Evolutionary conservation across 2,113 vertebrate species (phyloP).

Genomic region (Neolamprologus devosi): DNA sequence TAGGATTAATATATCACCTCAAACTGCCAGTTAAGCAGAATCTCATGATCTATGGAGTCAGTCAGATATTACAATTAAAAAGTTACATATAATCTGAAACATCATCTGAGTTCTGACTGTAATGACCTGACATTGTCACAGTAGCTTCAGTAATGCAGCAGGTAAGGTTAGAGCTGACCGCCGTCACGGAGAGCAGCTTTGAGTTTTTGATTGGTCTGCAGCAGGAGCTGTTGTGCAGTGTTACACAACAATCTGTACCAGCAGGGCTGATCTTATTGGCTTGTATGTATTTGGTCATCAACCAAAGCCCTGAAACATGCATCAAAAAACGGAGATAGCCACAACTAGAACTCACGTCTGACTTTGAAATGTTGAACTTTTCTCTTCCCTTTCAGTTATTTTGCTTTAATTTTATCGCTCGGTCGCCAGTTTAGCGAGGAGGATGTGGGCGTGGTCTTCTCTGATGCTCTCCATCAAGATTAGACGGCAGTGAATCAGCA

Average conservation of each 20-base stretch:
- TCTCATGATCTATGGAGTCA: background rate
- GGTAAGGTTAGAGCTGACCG: background rate
- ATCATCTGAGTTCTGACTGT: background rate
- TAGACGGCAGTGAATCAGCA: background rate
- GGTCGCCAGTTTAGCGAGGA: background rate
- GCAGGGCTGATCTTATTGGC: background rate
- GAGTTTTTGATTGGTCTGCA: too few relatives aligned
- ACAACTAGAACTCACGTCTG: background rate
- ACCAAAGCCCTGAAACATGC: background rate
- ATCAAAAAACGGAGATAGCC: background rate
- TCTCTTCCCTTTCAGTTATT: background rate
- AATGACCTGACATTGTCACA: background rate
- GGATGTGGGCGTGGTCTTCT: background rate
- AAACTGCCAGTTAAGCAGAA: background rate
- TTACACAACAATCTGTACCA: background rate
- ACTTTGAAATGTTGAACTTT: background rate
- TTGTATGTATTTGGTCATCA: background rate
- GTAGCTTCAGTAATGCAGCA: background rate
- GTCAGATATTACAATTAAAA: background rate
- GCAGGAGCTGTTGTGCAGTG: background rate
- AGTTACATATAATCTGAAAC: background rate
- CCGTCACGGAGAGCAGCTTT: background rate
- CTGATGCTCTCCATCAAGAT: background rate
- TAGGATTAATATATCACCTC: background rate
- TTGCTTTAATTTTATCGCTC: background rate